phyloP scores from a whole-genome alignment of 2,113 vertebrate genomes.

The Cinclus cinclus region DNA sequence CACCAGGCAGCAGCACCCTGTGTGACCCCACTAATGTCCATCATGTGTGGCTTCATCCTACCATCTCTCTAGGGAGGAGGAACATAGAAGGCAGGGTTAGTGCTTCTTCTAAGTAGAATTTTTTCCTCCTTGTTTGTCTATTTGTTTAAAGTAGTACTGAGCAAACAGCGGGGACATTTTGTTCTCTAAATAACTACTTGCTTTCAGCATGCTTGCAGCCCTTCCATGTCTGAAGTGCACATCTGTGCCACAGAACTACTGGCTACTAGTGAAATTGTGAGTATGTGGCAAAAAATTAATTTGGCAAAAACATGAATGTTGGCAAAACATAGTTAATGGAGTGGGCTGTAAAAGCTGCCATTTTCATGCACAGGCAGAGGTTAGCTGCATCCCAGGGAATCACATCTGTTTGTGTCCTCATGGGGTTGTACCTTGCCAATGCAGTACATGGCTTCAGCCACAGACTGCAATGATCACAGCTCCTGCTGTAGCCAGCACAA shows the following conservation, averaged over 20 bases:
- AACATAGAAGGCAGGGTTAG: not conserved
- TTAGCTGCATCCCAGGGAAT: not conserved
- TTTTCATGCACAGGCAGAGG: not conserved
- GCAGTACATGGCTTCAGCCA: not conserved
- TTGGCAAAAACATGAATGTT: not conserved
- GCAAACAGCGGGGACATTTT: constrained; percentile 36
- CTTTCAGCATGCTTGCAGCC: not conserved
- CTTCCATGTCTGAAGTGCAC: not conserved
- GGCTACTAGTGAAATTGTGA: not conserved
- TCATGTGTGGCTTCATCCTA: not conserved
- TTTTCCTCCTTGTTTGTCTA: constrained; percentile 36
- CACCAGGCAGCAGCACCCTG: not conserved
- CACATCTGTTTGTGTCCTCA: not conserved
- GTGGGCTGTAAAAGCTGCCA: not conserved
- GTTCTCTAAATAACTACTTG: constrained; percentile 25
- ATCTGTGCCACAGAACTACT: not conserved
- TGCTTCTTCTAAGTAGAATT: constrained; percentile 15
- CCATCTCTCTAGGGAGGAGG: not conserved
- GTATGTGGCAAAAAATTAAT: constrained; percentile 5
- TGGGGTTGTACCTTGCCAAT: not conserved
- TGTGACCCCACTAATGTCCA: not conserved
- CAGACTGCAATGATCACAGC: not conserved
- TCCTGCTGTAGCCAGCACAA: not conserved
- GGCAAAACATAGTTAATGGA: not conserved
- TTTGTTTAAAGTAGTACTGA: constrained; percentile 42